A percentile compares a stretch with the other conserved stretches of the same genome.
These are phyloP conservation scores for Elanus axillaris DNA, from an alignment of 2,113 vertebrate species.

Conservation along the genomic window DNA sequence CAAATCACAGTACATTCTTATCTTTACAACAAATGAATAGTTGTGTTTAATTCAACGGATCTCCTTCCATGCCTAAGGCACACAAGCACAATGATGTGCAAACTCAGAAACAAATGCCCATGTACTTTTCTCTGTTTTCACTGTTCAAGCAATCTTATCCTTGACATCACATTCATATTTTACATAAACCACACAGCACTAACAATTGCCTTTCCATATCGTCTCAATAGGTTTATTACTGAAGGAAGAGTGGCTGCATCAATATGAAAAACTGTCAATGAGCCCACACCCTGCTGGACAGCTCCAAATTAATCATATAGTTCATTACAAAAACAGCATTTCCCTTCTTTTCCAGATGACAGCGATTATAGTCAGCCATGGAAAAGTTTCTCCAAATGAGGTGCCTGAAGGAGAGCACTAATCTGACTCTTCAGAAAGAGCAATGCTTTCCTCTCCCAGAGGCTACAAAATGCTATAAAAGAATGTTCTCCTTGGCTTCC, in stretches of 20 bases:
- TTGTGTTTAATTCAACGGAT: not conserved
- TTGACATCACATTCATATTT: not conserved
- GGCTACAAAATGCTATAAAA: slow-evolving; percentile 21
- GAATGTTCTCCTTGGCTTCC: slow-evolving; percentile 41
- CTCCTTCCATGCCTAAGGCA: not conserved
- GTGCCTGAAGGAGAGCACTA: slow-evolving; percentile 40
- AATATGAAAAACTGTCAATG: not conserved
- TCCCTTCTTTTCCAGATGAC: slow-evolving; percentile 49
- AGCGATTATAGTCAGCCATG: slow-evolving; percentile 39
- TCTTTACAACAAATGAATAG: not conserved
- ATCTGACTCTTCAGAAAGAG: slow-evolving; percentile 47
- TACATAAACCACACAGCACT: not conserved
- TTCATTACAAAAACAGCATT: slow-evolving; percentile 28
- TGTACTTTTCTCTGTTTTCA: not conserved
- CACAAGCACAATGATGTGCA: not conserved
- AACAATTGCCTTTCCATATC: not conserved
- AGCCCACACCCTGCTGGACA: slow-evolving; percentile 25
- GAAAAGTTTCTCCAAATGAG: slow-evolving; percentile 62
- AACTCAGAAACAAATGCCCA: not conserved
- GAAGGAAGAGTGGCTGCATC: not conserved
- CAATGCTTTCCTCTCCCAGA: slow-evolving; percentile 49
- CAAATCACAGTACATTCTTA: not conserved
- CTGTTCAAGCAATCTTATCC: not conserved
- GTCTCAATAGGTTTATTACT: not conserved
- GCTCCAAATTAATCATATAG: slow-evolving; percentile 46